A percentile compares a stretch with the other conserved stretches of the same genome.
Conservation (phyloP, 2,113 vertebrate species). For the Verasper variegatus region DNA sequence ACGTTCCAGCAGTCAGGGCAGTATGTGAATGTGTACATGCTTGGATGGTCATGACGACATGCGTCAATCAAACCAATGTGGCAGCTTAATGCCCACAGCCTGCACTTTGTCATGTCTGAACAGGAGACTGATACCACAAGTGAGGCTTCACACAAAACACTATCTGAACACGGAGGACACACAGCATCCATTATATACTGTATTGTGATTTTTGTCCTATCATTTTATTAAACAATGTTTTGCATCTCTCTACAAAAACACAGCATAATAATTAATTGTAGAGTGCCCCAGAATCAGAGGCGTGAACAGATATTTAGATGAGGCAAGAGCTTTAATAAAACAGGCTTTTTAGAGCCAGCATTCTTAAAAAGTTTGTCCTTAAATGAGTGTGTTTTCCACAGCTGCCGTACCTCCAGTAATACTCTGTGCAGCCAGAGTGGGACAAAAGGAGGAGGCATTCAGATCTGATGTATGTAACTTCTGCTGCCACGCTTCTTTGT, state of each 20-base stretch:
- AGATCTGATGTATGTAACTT: constrained; percentile 32
- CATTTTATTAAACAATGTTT: constrained; percentile 20
- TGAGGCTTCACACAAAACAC: constrained; percentile 2
- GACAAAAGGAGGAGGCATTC: constrained; percentile 17
- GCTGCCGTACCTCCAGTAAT: constrained; percentile 11
- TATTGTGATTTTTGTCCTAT: constrained; percentile 17
- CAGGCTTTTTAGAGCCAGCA: constrained; percentile 17
- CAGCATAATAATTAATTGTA: constrained; percentile 12
- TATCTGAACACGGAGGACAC: background rate
- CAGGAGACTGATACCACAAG: constrained; percentile 9
- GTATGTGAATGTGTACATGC: background rate
- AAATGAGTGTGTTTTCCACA: background rate
- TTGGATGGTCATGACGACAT: constrained; percentile 16
- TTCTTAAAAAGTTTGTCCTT: constrained; percentile 9
- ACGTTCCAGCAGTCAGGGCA: background rate
- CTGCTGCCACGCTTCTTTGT: constrained; percentile 40
- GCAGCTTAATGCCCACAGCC: constrained; percentile 33
- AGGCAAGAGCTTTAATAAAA: constrained; percentile 11
- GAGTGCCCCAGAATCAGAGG: constrained; percentile 17
- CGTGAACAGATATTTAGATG: constrained; percentile 15
- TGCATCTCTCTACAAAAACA: constrained; percentile 4
- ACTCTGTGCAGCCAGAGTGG: constrained; percentile 1
- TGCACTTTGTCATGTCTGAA: constrained; percentile 22
- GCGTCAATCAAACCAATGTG: constrained; percentile 16
- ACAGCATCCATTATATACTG: background rate